Conservation (phyloP, 2,888 invertebrate genomes). For the Acronicta psi region DNA sequence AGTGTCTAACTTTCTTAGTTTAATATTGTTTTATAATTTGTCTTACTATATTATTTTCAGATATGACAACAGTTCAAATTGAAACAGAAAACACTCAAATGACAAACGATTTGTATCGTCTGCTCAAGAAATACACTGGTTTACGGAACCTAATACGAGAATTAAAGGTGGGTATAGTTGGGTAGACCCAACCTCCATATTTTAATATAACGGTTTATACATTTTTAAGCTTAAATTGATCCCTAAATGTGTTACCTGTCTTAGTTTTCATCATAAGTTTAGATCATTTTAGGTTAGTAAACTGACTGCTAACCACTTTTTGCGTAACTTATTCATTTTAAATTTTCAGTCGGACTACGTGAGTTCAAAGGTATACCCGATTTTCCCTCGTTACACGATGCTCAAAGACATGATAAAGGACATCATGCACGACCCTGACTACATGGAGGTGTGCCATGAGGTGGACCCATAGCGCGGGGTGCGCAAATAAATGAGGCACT, state of each 20-base stretch:
- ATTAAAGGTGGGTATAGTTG: slow-evolving; percentile 90
- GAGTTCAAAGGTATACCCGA: slow-evolving; percentile 97
- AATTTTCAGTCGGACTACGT: slow-evolving; percentile 94
- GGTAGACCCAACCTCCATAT: too few species aligned
- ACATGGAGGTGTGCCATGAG: slow-evolving; percentile 98
- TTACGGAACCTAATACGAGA: slow-evolving; percentile 96
- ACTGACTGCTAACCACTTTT: background rate
- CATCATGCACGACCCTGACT: slow-evolving; percentile 98
- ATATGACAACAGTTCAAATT: slow-evolving; percentile 97
- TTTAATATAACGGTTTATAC: too few species aligned
- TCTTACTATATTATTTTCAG: slow-evolving; percentile 88
- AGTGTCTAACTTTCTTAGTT: background rate
- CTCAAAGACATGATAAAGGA: slow-evolving; percentile 99
- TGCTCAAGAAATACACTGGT: slow-evolving; percentile 97
- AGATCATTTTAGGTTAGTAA: too few species aligned
- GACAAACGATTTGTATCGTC: slow-evolving; percentile 97
- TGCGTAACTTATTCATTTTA: slow-evolving; percentile 6
- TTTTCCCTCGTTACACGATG: slow-evolving; percentile 98
- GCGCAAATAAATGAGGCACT: slow-evolving; percentile 87
- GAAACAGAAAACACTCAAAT: slow-evolving; percentile 97
- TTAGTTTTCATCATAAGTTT: too few species aligned
- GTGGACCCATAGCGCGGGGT: slow-evolving; percentile 92
- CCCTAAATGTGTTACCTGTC: too few species aligned
- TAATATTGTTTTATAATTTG: background rate
- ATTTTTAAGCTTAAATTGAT: too few species aligned